Evolutionary conservation across 2,797 vertebrate genomes (phyloP).

Genomic region (Scarus forsteni): DNA sequence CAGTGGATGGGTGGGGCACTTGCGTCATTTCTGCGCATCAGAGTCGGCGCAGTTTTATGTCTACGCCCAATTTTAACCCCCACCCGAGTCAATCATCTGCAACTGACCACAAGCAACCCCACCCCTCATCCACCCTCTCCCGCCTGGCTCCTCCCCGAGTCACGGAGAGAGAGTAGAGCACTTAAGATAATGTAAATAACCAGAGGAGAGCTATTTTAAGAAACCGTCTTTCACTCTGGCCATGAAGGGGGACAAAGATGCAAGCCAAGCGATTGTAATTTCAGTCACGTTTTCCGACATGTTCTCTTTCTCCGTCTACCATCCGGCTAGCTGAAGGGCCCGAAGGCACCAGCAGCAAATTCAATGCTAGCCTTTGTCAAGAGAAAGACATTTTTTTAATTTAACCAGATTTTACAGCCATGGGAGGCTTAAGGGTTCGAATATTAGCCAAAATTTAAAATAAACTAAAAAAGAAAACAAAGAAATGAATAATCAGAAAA

Average conservation of each 20-base stretch:
- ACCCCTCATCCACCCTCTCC: slow-evolving; percentile 31
- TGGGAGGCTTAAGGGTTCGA: neutral
- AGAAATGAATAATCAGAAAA: neutral
- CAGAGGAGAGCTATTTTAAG: slow-evolving; percentile 82
- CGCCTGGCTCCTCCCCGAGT: slow-evolving; percentile 57
- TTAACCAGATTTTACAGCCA: neutral
- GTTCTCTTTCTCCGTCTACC: slow-evolving; percentile 49
- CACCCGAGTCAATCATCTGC: slow-evolving; percentile 52
- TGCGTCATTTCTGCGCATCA: slow-evolving; percentile 64
- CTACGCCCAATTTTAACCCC: slow-evolving; percentile 37
- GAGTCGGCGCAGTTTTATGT: slow-evolving; percentile 49
- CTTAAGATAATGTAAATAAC: slow-evolving; percentile 84
- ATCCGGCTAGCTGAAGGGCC: slow-evolving; percentile 49
- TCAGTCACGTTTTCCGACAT: slow-evolving; percentile 77
- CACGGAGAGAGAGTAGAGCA: slow-evolving; percentile 70
- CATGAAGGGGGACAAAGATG: slow-evolving; percentile 76
- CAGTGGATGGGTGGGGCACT: slow-evolving; percentile 59
- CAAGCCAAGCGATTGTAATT: slow-evolving; percentile 79
- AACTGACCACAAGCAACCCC: slow-evolving; percentile 53
- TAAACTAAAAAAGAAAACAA: neutral
- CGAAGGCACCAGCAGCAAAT: slow-evolving; percentile 2
- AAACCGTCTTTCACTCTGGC: slow-evolving; percentile 70
- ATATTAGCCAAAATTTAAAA: neutral
- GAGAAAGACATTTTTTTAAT: neutral
- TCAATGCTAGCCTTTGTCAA: slow-evolving; percentile 8